A percentile compares a stretch with the other conserved stretches of the same genome.
phyloP scores from a whole-genome alignment of 2,113 vertebrate genomes.

The Pholis gunnellus region DNA sequence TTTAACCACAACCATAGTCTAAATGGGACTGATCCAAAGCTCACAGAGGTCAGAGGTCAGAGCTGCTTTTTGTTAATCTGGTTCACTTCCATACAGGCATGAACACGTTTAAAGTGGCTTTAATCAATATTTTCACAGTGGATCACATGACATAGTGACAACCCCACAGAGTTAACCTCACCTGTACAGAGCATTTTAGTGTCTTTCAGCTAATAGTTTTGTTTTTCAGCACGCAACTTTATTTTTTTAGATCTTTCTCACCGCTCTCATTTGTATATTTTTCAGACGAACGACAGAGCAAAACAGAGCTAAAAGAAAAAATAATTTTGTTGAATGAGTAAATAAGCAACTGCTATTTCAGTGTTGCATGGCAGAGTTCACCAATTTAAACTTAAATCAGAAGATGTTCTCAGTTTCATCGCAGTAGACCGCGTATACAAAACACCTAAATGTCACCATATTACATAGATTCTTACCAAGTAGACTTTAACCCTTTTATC shows the following conservation, averaged over 20 bases:
- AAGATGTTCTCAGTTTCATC: not conserved
- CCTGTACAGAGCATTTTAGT: not conserved
- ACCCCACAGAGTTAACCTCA: not conserved
- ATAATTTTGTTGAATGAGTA: not conserved
- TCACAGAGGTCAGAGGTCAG: not conserved
- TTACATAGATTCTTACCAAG: not conserved
- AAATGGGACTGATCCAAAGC: conserved; percentile 27
- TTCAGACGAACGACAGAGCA: not conserved
- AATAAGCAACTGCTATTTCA: not conserved
- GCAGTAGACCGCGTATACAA: not conserved
- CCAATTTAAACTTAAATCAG: not conserved
- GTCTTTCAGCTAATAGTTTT: not conserved
- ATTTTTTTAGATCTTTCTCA: not conserved
- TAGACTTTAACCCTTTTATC: not conserved
- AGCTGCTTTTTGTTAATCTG: not conserved
- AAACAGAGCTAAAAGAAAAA: not conserved
- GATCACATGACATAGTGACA: not conserved
- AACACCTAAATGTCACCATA: not conserved
- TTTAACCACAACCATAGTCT: conserved; percentile 16
- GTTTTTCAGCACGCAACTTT: not conserved
- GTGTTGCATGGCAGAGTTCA: not conserved
- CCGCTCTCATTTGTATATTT: not conserved
- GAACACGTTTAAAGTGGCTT: not conserved
- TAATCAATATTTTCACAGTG: not conserved
- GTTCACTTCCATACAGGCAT: not conserved